Evolutionary conservation across 2,888 invertebrate genomes (phyloP).

Genomic region (Antheraea assamensis): DNA sequence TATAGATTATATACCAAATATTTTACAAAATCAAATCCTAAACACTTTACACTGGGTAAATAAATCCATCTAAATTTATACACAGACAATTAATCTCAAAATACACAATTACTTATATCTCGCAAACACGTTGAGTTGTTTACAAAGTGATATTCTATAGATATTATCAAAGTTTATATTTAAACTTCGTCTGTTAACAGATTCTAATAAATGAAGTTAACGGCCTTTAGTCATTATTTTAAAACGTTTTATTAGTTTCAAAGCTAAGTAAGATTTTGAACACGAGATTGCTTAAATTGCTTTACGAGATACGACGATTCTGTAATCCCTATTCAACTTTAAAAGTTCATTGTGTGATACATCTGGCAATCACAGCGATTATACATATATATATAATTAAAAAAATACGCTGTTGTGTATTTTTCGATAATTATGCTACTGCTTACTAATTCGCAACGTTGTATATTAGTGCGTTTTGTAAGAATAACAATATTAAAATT

Average conservation of each 20-base stretch:
- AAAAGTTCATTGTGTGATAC: background rate
- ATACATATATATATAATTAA: too few relatives aligned
- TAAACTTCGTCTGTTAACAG: background rate
- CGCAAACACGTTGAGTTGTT: background rate
- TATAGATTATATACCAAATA: too few relatives aligned
- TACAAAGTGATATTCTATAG: background rate
- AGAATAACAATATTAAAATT: too few relatives aligned
- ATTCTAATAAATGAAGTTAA: background rate
- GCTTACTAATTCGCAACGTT: too few relatives aligned
- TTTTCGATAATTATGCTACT: too few relatives aligned
- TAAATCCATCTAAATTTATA: background rate
- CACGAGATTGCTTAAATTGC: background rate
- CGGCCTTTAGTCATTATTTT: background rate
- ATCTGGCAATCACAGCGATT: background rate
- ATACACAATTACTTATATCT: background rate
- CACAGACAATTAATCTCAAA: background rate
- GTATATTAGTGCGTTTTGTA: too few relatives aligned
- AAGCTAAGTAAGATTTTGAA: background rate
- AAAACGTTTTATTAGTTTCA: background rate
- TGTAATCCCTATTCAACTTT: background rate
- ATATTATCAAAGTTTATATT: slow-evolving; percentile 7
- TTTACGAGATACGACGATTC: background rate
- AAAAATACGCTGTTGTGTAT: too few relatives aligned
- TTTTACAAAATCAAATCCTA: too few relatives aligned
- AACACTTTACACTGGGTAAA: too few relatives aligned